Conservation (phyloP, 2,113 vertebrate species). For the Scartelaos histophorus region DNA sequence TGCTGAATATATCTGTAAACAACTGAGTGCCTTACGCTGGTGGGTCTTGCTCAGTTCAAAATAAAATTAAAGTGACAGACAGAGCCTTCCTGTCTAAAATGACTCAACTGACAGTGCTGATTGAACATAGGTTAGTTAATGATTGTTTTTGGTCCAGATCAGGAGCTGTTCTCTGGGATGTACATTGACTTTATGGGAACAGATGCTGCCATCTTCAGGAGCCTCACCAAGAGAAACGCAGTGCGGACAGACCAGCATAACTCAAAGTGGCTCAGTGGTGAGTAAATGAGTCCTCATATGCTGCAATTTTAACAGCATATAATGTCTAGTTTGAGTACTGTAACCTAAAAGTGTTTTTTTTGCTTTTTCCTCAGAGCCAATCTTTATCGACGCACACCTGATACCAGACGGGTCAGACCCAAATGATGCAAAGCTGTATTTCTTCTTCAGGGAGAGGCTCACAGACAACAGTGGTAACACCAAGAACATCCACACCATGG, state of each 20-base stretch:
- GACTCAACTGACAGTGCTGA: not conserved
- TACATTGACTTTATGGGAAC: conserved; percentile 99
- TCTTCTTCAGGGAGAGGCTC: conserved; percentile 93
- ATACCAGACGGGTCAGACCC: conserved; percentile 95
- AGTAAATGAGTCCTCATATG: conserved; percentile 29
- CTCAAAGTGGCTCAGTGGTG: conserved; percentile 98
- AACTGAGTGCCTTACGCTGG: not conserved
- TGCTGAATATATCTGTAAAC: not conserved
- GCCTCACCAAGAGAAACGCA: conserved; percentile 90
- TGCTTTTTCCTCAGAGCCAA: conserved; percentile 79
- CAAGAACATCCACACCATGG: conserved; percentile 94
- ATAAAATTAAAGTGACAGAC: not conserved
- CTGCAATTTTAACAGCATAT: too few species aligned
- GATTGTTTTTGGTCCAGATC: conserved; percentile 76
- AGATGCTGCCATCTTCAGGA: conserved; percentile 96
- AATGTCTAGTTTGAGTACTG: not conserved
- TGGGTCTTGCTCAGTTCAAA: not conserved
- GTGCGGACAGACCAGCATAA: conserved; percentile 97
- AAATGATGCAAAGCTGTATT: conserved; percentile 94
- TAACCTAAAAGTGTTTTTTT: not conserved
- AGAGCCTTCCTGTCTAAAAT: not conserved
- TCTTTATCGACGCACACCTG: conserved; percentile 93
- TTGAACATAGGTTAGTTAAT: not conserved
- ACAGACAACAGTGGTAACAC: conserved; percentile 91
- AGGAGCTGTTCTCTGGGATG: conserved; percentile 97